These are phyloP conservation scores for Trichacis sp. DNA, from an alignment of 2,888 invertebrate genomes.

Conservation along the genomic window DNA sequence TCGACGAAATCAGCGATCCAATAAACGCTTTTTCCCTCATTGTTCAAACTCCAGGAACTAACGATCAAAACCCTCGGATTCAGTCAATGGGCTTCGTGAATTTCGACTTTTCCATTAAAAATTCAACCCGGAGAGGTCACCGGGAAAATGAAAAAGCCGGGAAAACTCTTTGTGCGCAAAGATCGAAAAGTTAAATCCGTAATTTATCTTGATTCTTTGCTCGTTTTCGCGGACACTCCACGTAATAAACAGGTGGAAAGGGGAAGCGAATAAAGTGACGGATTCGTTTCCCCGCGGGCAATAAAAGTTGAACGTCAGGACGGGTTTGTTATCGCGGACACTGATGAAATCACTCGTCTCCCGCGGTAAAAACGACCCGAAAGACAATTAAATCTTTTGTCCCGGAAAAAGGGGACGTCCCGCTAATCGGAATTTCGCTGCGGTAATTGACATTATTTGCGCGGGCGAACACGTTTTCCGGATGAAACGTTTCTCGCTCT, in stretches of 20 bases:
- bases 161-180: slow-evolving; percentile 18
- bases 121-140: too few relatives aligned
- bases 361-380: slow-evolving; percentile 8
- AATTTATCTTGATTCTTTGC: slow-evolving; percentile 13
- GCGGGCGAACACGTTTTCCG: slow-evolving; percentile 5
- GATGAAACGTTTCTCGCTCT: background rate
- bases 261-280: too few relatives aligned
- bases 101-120: too few relatives aligned
- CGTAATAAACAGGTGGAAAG: slow-evolving; percentile 18
- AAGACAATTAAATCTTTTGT: background rate
- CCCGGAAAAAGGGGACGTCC: background rate
- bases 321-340: slow-evolving; percentile 5
- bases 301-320: slow-evolving; percentile 26
- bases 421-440: slow-evolving; percentile 3
- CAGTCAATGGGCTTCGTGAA: too few relatives aligned
- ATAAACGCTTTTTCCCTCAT: too few relatives aligned
- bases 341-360: background rate
- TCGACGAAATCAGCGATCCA: too few relatives aligned
- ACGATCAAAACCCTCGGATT: too few relatives aligned
- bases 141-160: too few relatives aligned
- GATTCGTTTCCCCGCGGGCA: slow-evolving; percentile 18
- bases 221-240: slow-evolving; percentile 13
- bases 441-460: slow-evolving; percentile 1
- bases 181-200: slow-evolving; percentile 15
- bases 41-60: too few relatives aligned